Percentiles rank a stretch among this genome's conserved stretches.
Conservation (phyloP, 2,113 vertebrate genomes). For the Upupa epops region DNA sequence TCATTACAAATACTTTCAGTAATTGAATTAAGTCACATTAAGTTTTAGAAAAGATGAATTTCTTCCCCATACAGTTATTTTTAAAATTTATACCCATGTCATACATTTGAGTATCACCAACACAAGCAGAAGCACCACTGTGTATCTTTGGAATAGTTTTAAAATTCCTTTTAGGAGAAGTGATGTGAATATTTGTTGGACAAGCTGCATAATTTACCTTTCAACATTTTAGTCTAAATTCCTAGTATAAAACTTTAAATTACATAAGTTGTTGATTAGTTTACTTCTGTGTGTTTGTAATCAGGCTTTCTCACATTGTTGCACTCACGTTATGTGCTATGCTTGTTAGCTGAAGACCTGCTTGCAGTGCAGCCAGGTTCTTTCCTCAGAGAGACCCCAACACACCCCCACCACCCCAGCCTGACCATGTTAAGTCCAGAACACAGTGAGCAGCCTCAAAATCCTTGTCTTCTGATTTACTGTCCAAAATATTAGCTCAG, state of each 20-base stretch:
- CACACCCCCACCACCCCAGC: neutral
- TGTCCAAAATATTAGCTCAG: neutral
- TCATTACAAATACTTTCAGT: neutral
- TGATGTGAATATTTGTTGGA: neutral
- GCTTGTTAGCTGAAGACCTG: neutral
- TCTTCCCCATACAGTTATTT: neutral
- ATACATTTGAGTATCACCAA: no score
- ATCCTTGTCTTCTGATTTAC: neutral
- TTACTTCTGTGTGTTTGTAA: neutral
- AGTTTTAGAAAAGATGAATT: neutral
- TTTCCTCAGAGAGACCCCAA: no score
- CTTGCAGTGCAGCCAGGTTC: neutral
- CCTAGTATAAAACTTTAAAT: neutral
- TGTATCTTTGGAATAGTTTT: no score
- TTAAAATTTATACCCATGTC: neutral
- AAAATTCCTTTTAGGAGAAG: neutral
- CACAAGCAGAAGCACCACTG: neutral
- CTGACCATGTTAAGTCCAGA: rapidly evolving
- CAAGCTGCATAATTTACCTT: neutral
- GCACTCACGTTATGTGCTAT: no score
- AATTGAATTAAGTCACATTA: neutral
- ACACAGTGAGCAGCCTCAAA: neutral
- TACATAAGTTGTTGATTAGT: neutral
- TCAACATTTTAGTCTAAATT: neutral
- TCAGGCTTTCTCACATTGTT: neutral